A percentile compares a stretch with the other conserved stretches of the same genome.
Conservation (phyloP, 2,113 vertebrate genomes). For the Oenanthe oenanthe region DNA sequence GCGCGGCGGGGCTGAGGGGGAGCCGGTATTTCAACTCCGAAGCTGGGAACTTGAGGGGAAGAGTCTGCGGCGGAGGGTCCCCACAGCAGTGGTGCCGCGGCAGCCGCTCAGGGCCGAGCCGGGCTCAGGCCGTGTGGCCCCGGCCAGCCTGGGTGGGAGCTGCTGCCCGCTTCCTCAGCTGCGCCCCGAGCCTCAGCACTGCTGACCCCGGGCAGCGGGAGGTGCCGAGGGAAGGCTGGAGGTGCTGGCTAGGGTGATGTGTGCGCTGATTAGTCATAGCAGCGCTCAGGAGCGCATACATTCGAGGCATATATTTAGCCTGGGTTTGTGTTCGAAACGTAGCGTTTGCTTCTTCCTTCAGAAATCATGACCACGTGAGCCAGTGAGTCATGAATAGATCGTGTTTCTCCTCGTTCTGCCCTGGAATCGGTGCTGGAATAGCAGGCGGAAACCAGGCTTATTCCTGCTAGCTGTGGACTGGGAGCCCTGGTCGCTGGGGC, state of each 20-base stretch:
- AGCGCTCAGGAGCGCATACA: neutral
- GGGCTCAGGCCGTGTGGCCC: neutral
- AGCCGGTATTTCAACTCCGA: neutral
- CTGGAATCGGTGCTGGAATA: neutral
- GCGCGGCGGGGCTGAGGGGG: neutral
- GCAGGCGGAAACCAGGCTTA: neutral
- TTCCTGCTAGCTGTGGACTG: neutral
- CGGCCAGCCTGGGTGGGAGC: neutral
- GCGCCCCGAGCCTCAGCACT: neutral
- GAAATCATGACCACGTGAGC: constrained; percentile 31
- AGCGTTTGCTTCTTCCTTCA: neutral
- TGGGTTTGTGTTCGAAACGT: neutral
- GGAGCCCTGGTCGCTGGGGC: neutral
- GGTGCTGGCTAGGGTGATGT: neutral
- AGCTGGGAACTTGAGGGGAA: neutral
- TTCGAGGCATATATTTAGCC: neutral
- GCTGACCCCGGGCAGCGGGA: neutral
- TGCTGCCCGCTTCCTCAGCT: neutral
- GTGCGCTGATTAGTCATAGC: neutral
- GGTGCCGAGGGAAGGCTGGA: neutral
- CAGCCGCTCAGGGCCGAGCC: neutral
- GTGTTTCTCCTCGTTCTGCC: neutral
- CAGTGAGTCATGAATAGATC: constrained; percentile 11
- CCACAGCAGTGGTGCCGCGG: too few species aligned
- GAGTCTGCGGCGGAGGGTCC: neutral